Evolutionary conservation across 2,113 vertebrate genomes (phyloP), one percentile per base, ranked within the genome.

Genomic region (Peromyscus maniculatus): DNA sequence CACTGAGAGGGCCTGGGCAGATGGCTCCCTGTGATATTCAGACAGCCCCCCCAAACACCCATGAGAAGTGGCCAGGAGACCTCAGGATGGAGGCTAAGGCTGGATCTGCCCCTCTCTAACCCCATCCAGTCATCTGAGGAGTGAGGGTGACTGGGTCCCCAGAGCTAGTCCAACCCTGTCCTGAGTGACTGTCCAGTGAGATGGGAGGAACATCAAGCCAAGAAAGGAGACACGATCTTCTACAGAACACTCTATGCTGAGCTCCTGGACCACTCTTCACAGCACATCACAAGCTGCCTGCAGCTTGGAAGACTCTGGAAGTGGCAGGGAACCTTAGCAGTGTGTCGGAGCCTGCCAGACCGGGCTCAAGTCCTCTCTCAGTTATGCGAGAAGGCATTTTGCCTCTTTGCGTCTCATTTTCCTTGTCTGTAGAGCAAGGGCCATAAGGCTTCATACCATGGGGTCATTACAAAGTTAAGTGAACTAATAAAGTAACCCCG

Each of bases 21-120:
- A 26, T 0, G 5, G 77, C 52, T 22, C 8, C 5, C 21, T 33
- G 16, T 4, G 39, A 19, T 7, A 39, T 71, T 77, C 4, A 31
- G 26, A 21, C 1, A 1, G 10, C 16, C 10, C 55, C 4, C 0
- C 0, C 2, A 0, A 2, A 1, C 57, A 43, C 3, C 79, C 67
- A 75, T n/a, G n/a, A 3, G 8, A 28, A 36, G 4, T 10, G 5
- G 13, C 3, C 66, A 26, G 16, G 52, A 17, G 57, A 7, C n/a
- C 72, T 39, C 36, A 0, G 5, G 0, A 0, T 28, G 16, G 11
- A 28, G 33, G 22, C 31, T 52, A 3, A 89, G 62, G 24, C 21
- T 43, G 17, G 28, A 28, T 22, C 36, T 24, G 28, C 2, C 2
- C 2, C 67, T 36, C 62, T 3, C 4, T 7, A 17, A 71, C 21